Evolutionary conservation across 1,140 invertebrate genomes (phyloP), one percentile per base, ranked within the genome.

Genomic region (Drosophila biarmipes): DNA sequence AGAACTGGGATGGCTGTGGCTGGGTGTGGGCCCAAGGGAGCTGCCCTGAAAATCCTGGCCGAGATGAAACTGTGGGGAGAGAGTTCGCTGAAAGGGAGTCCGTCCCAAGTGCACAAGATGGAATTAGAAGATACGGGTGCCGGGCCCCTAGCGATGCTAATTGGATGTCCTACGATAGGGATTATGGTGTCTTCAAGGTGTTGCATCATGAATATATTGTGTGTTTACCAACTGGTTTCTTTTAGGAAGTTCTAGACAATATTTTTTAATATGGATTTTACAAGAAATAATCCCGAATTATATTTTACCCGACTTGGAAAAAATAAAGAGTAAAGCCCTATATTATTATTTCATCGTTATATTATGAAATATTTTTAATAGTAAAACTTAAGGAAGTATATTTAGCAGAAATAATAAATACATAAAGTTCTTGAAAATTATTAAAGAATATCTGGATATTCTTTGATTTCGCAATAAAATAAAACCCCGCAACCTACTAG

Each of bases 21-120:
- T 69, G 74, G 74, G 78, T 66, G 58, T 73, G 73, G 56, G 78
- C 63, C 84, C 72, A 58, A 76, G 86, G 82, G 84, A 86, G 78
- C 37, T 48, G 19, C 40, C 15, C 21, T 48, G 34, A 48, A 53
- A 53, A 56, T 24, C n/a, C 17, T 38, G 11, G 6, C 6, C 29
- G 29, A 27, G 21, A 21, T 29, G 24, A 2, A n/a, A n/a, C n/a
- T n/a, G 12, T 48, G 45, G 0, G 8, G 43, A 46, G 21, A 46
- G 43, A 29, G 24, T 48, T 17, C 24, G 14, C n/a, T 34, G 48
- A 34, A 17, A 51, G 48, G 29, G 15, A 56, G 38, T 31, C 38
- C 8, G 34, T 38, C 10, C 4, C 11, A 48, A 31, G 14, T 24
- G 27, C 57, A 46, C 34, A 38, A 40, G 49, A 27, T 69, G 27